A percentile compares a stretch with the other conserved stretches of the same genome.
Evolutionary conservation across 2,797 vertebrate species (phyloP).

Genomic region (Anolis apletophallus): DNA sequence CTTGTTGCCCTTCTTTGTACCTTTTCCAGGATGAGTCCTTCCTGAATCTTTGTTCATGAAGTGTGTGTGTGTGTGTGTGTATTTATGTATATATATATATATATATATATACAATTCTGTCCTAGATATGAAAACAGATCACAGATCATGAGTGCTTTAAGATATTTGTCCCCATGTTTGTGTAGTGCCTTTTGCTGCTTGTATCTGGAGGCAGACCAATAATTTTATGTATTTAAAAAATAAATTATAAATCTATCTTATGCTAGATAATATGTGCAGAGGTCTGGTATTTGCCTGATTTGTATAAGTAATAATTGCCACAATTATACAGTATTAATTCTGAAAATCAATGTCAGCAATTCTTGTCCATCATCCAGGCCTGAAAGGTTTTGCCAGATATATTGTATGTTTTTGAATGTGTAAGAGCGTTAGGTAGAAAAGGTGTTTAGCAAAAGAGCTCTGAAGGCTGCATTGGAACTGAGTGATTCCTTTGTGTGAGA

Average conservation of each 20-base stretch:
- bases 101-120: not conserved
- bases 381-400: not conserved
- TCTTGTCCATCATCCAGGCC: not conserved
- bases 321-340: not conserved
- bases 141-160: not conserved
- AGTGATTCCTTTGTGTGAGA: constrained; percentile 48
- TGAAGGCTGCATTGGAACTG: constrained; percentile 13
- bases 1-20: no score
- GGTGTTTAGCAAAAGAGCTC: constrained; percentile 19
- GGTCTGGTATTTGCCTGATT: not conserved
- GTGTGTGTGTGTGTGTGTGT: no score
- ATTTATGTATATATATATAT: no score
- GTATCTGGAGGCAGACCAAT: not conserved
- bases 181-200: not conserved
- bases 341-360: not conserved
- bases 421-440: not conserved
- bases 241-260: not conserved
- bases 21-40: no score
- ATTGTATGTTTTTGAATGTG: constrained; percentile 6
- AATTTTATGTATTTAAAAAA: not conserved
- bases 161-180: not conserved
- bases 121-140: not conserved
- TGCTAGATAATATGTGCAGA: not conserved
- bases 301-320: not conserved
- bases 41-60: no score